Base-by-base conservation (phyloP, 2,888 invertebrate species). In the Cryptophagus acutangulus region DNA sequence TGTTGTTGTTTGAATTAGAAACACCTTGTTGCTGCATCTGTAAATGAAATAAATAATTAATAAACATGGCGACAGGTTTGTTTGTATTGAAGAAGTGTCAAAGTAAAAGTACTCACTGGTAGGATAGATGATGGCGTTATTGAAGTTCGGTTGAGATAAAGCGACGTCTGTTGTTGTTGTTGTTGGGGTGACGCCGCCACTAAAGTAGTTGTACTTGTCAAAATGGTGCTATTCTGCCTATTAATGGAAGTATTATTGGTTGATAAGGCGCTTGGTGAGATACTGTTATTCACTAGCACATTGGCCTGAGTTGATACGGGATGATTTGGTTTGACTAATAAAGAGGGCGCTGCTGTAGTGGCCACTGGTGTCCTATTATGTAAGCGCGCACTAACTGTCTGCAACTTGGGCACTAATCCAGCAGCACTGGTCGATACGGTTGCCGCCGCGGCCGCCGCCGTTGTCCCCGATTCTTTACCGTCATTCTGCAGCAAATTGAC, bases 401-500 rank as follows among this genome's bases (percentile, higher is more conserved):
- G 35, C 25, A 33, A 33, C 36, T 34, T 31, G 29, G 36, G 30
- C 25, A 36, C 30, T 34, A 36, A 33, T 31, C 33, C 36, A 15
- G 36, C 37, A 8, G 39, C 15, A 39, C 37, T 20, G 30, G 38
- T 25, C 36, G 2, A n/a, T 12, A 14, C 16, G 18, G 17, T 15
- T 9, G 20, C 29, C 29, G 36, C 33, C n/a, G 18, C 18, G 28
- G 36, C 28, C 26, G 45, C 24, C n/a, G 40, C 13, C 71, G 70
- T 70, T 29, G 59, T 48, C 67, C 49, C 67, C 65, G 40, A 58
- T 25, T 63, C 59, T 33, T 75, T 75, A 4, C 31, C 85, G 61
- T 91, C 91, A 63, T 88, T 93, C 72, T 94, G 93, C 57, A 94
- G 74, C 53, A 94, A 72, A 70, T 94, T 94, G 18, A 94, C 94